Conservation (phyloP, 2,888 invertebrate genomes). For the Ophioninae sp. region DNA sequence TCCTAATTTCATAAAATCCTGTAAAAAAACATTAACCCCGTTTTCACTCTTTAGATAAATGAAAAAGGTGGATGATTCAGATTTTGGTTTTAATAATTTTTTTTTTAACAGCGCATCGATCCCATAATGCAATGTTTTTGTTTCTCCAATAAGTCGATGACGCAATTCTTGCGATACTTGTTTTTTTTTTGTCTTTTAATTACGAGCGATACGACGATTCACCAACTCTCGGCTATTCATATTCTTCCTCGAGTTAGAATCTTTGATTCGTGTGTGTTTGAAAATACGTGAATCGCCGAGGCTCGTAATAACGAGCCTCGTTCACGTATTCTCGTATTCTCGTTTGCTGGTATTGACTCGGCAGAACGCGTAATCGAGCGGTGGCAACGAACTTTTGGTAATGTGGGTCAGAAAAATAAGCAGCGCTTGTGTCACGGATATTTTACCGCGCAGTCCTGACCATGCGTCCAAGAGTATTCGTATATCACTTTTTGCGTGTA, state of each 20-base stretch:
- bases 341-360: conserved; percentile 2
- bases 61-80: too few species aligned
- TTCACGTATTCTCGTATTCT: neutral
- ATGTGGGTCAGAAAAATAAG: conserved; percentile 79
- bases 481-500: neutral
- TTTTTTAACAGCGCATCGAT: too few species aligned
- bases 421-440: conserved; percentile 62
- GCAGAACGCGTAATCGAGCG: conserved; percentile 41
- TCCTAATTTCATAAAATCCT: too few species aligned
- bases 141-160: neutral
- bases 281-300: too few species aligned
- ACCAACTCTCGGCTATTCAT: neutral
- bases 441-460: conserved; percentile 50
- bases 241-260: conserved; percentile 1
- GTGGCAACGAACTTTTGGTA: conserved; percentile 77
- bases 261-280: neutral
- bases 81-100: too few species aligned
- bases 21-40: too few species aligned
- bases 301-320: too few species aligned
- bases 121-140: too few species aligned
- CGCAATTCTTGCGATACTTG: conserved; percentile 4
- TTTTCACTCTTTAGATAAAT: too few species aligned
- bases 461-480: conserved; percentile 12
- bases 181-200: neutral
- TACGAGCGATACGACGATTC: neutral